Evolutionary conservation across 1,140 invertebrate species (phyloP), one percentile per base, ranked within the genome.

Genomic region (Drosophila paulistorum): DNA sequence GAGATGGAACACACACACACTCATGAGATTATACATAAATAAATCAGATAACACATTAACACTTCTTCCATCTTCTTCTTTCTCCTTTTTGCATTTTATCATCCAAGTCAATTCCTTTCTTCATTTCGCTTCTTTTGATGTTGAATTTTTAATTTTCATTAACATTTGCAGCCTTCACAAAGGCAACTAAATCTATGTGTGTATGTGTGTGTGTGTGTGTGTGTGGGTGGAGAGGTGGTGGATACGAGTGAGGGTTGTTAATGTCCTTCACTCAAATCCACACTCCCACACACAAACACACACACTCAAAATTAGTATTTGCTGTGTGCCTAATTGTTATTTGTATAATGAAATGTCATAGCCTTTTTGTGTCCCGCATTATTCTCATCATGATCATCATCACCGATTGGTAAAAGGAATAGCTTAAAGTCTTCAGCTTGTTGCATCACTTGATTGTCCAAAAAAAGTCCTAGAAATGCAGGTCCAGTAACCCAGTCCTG

Each of bases 111-210:
- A 51, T 51, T 51, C 45, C 35, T 72, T 73, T 71, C 79, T 72
- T 76, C 76, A 23, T 51, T 62, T 74, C 61, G 62, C 58, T 86
- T 64, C 78, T 65, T 87, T 89, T 89, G 84, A 89, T 89, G 84
- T 89, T 89, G 84, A 89, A 89, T 89, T 89, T 89, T 89, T 89
- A 89, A 89, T 89, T 89, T 89, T 89, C 84, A 89, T 89, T 89
- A 89, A 89, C 75, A 81, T 80, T 80, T 74, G 37, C 74, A 70
- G 71, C 73, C 68, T 75, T 75, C 30, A 7, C 11, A 60, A 60
- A 71, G 71, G 66, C 77, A 66, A 77, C 77, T 74, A 73, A 77
- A 81, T 77, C 74, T 81, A 64, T 66, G 66, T 66, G 33, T 62
- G 13, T 59, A 17, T 17, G 39, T 10, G 20, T 26, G 20, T 48